Conservation (phyloP, 2,113 vertebrate genomes). For the Picathartes gymnocephalus region DNA sequence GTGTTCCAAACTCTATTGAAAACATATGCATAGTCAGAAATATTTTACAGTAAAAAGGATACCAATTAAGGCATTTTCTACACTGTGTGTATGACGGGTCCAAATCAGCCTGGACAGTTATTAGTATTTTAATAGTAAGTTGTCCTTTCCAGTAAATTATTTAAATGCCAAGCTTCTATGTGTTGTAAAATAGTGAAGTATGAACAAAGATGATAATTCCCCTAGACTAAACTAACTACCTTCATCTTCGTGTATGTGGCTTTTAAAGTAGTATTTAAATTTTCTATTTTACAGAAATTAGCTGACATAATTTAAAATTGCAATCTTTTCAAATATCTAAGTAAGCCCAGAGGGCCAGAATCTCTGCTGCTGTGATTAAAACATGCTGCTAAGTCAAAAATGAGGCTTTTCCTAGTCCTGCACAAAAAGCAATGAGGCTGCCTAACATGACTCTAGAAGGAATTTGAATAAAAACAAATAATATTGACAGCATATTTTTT, state of each 20-base stretch:
- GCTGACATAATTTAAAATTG: slow-evolving; percentile 7
- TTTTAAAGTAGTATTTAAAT: slow-evolving; percentile 11
- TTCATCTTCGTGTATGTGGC: background rate
- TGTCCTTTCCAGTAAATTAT: background rate
- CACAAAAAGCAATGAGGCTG: background rate
- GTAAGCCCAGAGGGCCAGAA: slow-evolving; percentile 6
- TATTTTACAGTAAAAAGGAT: background rate
- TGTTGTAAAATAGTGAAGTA: background rate
- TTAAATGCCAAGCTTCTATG: background rate
- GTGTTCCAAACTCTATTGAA: background rate
- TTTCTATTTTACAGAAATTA: slow-evolving; percentile 2
- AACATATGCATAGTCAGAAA: background rate
- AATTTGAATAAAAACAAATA: slow-evolving; percentile 9
- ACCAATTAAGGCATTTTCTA: background rate
- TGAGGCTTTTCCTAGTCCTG: background rate
- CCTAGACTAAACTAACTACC: background rate
- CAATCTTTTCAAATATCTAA: background rate
- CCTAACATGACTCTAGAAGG: background rate
- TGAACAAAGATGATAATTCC: background rate
- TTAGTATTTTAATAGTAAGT: background rate
- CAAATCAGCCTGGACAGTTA: background rate
- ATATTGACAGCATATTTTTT: background rate
- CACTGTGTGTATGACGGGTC: background rate
- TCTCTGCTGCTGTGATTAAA: slow-evolving; percentile 9
- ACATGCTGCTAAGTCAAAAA: background rate